phyloP scores from a whole-genome alignment of 2,888 invertebrate species.

The Xanthia icteritia region DNA sequence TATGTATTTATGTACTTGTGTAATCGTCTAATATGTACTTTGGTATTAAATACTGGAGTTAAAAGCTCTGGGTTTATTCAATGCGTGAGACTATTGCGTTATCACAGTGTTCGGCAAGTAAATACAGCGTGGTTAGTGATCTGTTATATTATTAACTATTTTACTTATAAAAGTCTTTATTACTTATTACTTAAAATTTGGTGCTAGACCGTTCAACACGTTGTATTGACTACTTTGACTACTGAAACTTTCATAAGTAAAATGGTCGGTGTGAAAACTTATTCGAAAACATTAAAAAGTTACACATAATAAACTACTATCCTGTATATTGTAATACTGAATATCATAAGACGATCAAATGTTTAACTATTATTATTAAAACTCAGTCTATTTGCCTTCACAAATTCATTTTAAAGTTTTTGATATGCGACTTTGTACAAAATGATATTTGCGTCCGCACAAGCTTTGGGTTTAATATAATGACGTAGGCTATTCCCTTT shows the following conservation, averaged over 20 bases:
- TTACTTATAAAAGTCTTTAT: constrained; percentile 50
- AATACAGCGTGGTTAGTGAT: constrained; percentile 71
- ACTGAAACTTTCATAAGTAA: constrained; percentile 54
- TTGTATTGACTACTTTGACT: constrained; percentile 28
- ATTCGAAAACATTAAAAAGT: constrained; percentile 64
- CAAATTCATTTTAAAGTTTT: constrained; percentile 64
- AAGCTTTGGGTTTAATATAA: constrained; percentile 53
- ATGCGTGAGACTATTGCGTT: constrained; percentile 78
- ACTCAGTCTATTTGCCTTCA: constrained; percentile 67
- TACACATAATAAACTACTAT: constrained; percentile 63
- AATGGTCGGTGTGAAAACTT: constrained; percentile 51
- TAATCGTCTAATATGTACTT: constrained; percentile 74
- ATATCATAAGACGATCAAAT: constrained; percentile 73
- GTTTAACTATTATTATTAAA: constrained; percentile 58
- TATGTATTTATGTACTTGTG: constrained; percentile 65
- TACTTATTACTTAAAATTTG: constrained; percentile 31
- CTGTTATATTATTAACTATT: constrained; percentile 41
- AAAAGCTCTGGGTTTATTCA: constrained; percentile 73
- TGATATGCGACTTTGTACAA: constrained; percentile 72
- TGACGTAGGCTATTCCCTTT: constrained; percentile 29
- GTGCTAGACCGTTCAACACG: constrained; percentile 12
- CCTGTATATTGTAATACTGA: constrained; percentile 65
- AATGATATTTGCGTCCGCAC: constrained; percentile 60
- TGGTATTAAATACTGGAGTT: constrained; percentile 69
- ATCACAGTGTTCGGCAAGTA: constrained; percentile 78